Base-by-base conservation (phyloP, 2,113 vertebrate species). In the Archilochus colubris region DNA sequence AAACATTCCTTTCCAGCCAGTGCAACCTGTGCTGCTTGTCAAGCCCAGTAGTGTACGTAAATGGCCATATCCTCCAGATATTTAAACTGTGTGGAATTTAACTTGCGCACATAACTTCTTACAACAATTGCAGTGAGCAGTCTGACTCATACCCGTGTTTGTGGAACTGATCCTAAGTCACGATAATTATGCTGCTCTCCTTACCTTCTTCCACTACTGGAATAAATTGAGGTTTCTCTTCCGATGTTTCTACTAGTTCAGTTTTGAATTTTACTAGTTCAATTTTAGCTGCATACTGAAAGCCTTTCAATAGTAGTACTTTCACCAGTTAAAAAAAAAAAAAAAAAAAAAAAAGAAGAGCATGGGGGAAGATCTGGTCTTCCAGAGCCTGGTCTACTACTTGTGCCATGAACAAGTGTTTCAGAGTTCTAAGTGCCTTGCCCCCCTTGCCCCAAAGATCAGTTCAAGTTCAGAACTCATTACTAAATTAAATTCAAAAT, bases 1-100 rank as follows among this genome's bases (percentile, higher is more conserved):
- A 79, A 93, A 33, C 81, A 94, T 81, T 92, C 70, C 80, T 46
- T 86, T 58, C 73, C 70, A 96, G 89, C 89, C 93, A 76, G 83
- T 17, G 17, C 68, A 82, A 95, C 91, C 68, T 82, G 86, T 82
- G 40, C 24, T 86, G 70, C 82, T 31, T 12, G 81, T 66, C 59
- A 80, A 88, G 87, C 67, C 86, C 75, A 82, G 24, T 8, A 92
- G 61, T 46, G 79, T 54, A 97, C 80, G 68, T 93, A 96, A 92
- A 50, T 3, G 33, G 72, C 68, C 72, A 30, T 82, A 57, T 38
- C 86, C 88, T 91, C 55, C 87, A 89, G 91, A 18, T 69, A 85
- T 28, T 75, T 50, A 63, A 75, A 91, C 1, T 28, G 22, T 9
- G 19, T 12, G 38, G 55, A 69, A 64, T n/a, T 78, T 63, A 75